Conservation (phyloP, 2,888 invertebrate species). For the Lasioglossum pauxillum region DNA sequence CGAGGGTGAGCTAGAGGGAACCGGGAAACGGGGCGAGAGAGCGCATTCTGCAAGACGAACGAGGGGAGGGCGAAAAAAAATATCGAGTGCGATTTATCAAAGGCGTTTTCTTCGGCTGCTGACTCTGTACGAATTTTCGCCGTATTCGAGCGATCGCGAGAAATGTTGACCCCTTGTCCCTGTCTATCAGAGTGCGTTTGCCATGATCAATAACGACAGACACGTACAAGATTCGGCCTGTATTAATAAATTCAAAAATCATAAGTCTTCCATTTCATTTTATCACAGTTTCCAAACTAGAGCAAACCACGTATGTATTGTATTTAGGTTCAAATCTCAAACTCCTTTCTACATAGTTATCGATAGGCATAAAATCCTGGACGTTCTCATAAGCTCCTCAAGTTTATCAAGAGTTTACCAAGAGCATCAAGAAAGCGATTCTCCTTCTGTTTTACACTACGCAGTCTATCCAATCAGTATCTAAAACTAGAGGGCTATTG, state of each 20-base stretch:
- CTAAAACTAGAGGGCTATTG: too few relatives aligned
- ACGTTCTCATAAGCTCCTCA: too few relatives aligned
- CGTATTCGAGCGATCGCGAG: conserved; percentile 43
- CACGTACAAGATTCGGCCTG: neutral
- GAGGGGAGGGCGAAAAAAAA: conserved; percentile 73
- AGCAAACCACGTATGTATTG: neutral
- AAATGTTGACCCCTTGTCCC: conserved; percentile 51
- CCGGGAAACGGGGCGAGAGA: conserved; percentile 47
- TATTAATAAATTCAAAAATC: neutral
- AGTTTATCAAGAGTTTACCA: too few relatives aligned
- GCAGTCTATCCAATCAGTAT: neutral
- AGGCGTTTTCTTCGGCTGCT: conserved; percentile 69
- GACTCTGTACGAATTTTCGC: conserved; percentile 62
- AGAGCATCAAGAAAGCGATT: too few relatives aligned
- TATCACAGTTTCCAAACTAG: neutral
- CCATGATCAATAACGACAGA: conserved; percentile 16
- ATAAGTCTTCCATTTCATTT: neutral
- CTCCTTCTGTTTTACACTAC: neutral
- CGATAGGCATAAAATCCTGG: too few relatives aligned
- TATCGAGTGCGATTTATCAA: conserved; percentile 80
- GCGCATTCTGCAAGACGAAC: conserved; percentile 65
- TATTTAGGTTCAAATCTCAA: neutral
- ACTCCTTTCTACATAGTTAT: too few relatives aligned
- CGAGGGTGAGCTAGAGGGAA: conserved; percentile 22
- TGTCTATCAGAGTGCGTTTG: conserved; percentile 24